These are phyloP conservation scores for Tricholaema leucomelas DNA, from an alignment of 2,113 vertebrate genomes.

Conservation along the genomic window DNA sequence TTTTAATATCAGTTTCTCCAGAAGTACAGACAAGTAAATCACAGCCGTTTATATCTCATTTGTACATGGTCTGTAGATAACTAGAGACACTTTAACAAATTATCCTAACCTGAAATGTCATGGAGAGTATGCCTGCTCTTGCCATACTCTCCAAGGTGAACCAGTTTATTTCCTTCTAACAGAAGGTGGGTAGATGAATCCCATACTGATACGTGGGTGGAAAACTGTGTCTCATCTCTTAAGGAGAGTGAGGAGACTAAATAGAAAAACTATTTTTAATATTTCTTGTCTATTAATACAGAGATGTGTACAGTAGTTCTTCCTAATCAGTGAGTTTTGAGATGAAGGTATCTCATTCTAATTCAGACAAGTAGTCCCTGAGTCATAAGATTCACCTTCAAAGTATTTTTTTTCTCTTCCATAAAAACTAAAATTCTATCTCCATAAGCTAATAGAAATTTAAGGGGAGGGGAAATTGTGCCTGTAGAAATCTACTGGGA, in stretches of 20 bases:
- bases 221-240: neutral
- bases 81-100: neutral
- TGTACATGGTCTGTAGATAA: neutral
- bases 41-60: neutral
- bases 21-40: neutral
- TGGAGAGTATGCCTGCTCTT: neutral
- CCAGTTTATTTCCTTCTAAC: neutral
- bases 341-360: neutral
- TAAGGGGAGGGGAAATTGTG: neutral
- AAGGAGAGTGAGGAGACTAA: neutral
- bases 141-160: neutral
- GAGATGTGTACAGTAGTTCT: neutral
- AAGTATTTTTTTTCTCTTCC: neutral
- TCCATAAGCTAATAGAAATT: neutral
- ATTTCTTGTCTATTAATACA: neutral
- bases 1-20: neutral
- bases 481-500: neutral
- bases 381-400: neutral
- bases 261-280: neutral
- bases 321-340: neutral
- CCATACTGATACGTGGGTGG: neutral
- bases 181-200: neutral
- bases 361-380: neutral
- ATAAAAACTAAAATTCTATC: neutral
- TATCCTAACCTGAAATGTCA: neutral